Base-by-base conservation (phyloP, 2,888 invertebrate genomes). In the Apantesis nais region DNA sequence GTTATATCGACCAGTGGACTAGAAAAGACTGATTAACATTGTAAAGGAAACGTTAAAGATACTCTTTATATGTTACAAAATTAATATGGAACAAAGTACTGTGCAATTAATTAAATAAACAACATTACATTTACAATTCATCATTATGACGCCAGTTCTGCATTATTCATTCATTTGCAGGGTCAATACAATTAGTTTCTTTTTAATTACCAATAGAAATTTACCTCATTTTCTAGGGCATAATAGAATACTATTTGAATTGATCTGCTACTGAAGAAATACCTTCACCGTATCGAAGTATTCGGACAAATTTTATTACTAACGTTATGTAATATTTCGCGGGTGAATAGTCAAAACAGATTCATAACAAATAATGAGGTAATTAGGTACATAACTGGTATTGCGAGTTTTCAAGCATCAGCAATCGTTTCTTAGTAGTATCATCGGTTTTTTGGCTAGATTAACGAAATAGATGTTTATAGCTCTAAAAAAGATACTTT, bases 31-130 rank as follows among this genome's bases (percentile, higher is more conserved):
- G 3, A 37, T 48, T 62, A 41, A 29, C 63, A 62, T 41, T 39
- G 55, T 63, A 52, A 52, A 22, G 58, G 41, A 65, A 67, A 67
- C 67, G 52, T 64, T 22, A 52, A 71, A 63, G 60, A 67, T 44
- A 14, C n/a, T 63, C 19, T 67, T 41, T n/a, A n/a, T n/a, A n/a
- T n/a, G n/a, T n/a, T n/a, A n/a, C n/a, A n/a, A n/a, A n/a, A n/a
- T n/a, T n/a, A n/a, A n/a, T n/a, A n/a, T n/a, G n/a, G n/a, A 58
- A 22, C 3, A 29, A 67, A 44, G 31, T 39, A 62, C 41, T 55
- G 62, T 37, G 29, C 9, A 52, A 66, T 14, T 34, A 22, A 25
- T 66, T 66, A 37, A 34, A 66, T 25, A 37, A 66, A 16, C 19
- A 1, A 16, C 52, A 52, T 66, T 65, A 52, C 11, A 52, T 66